phyloP scores from a whole-genome alignment of 2,797 vertebrate species.

The Cygnus olor region DNA sequence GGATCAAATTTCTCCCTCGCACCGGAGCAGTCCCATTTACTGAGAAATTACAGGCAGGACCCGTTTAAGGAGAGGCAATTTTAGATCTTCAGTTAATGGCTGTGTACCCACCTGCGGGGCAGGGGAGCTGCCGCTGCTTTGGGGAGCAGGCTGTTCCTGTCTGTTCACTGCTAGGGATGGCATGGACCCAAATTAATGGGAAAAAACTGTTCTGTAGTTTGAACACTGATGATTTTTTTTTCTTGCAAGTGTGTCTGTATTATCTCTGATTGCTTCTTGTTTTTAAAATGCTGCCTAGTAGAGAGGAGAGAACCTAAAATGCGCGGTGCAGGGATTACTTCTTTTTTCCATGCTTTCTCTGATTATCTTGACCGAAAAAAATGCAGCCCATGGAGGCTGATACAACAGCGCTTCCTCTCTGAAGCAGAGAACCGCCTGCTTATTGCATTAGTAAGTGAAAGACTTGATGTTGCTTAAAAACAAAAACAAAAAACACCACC shows the following conservation, averaged over 20 bases:
- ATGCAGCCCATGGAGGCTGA: not conserved
- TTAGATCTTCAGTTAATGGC: not conserved
- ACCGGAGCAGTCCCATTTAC: not conserved
- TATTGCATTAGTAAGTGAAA: not conserved
- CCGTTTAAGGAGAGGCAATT: not conserved
- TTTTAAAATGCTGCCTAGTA: not conserved
- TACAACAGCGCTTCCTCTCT: not conserved
- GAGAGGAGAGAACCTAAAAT: not conserved
- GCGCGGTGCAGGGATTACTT: not conserved
- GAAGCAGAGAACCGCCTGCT: not conserved
- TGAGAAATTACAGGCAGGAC: not conserved
- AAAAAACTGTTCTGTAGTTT: fast-evolving
- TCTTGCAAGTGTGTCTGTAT: not conserved
- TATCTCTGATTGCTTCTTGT: not conserved
- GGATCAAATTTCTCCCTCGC: conserved; percentile 13
- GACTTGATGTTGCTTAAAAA: not conserved
- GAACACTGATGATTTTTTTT: not conserved
- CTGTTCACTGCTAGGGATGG: not conserved
- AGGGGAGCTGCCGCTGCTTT: not conserved
- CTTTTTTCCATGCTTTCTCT: not conserved
- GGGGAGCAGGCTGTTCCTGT: not conserved
- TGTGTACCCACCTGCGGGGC: not conserved
- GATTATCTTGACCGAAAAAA: not conserved
- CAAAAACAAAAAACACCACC: not conserved
- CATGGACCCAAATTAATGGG: not conserved